Conservation (phyloP, 2,888 invertebrate species). For the Lasiommata megera region DNA sequence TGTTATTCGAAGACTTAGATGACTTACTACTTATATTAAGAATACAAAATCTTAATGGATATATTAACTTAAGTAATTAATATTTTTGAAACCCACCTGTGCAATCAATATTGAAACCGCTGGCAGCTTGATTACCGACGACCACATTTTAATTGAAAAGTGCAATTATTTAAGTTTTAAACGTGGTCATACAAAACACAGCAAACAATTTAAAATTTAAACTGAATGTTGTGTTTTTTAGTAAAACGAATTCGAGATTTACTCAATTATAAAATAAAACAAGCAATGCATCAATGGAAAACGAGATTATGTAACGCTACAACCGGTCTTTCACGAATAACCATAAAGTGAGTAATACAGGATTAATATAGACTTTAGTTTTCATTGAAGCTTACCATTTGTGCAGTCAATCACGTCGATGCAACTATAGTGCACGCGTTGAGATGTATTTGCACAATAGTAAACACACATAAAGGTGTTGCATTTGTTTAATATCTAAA, state of each 20-base stretch:
- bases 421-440: slow-evolving; percentile 51
- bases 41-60: no score
- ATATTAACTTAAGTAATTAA: no score
- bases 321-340: slow-evolving; percentile 8
- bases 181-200: no score
- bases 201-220: no score
- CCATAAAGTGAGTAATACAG: slow-evolving; percentile 12
- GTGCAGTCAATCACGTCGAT: slow-evolving; percentile 53
- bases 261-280: not conserved
- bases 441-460: not conserved
- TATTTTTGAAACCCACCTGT: no score
- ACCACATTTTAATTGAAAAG: no score
- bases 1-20: no score
- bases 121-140: no score
- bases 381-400: slow-evolving; percentile 50
- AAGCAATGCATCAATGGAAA: not conserved
- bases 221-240: not conserved
- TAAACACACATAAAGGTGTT: not conserved
- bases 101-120: no score
- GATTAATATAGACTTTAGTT: slow-evolving; percentile 14
- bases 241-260: not conserved
- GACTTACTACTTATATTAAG: no score
- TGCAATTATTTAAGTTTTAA: no score
- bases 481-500: no score
- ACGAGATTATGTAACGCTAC: not conserved